Evolutionary conservation across 2,797 vertebrate genomes (phyloP), one percentile per base, ranked within the genome.

Genomic region (Gymnodraco acuticeps): DNA sequence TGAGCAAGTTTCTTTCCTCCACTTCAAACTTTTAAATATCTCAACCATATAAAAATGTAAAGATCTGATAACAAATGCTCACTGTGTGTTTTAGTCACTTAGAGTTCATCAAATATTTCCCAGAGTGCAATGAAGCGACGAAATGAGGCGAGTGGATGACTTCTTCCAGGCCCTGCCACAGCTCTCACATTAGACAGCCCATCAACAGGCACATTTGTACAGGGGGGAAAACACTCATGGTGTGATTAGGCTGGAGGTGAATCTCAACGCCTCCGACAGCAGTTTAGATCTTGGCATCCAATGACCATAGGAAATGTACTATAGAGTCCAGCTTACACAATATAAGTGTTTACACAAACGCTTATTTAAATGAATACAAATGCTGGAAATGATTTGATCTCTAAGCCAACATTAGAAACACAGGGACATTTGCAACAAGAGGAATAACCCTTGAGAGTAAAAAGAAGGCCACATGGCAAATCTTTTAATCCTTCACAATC

Each of bases 61-160:
- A 91, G 90, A 88, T 92, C 88, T 89, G 85, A 88, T 92, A 75
- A 86, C 92, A 92, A 94, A 94, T 91, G 90, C 90, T 88, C 90
- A 88, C 88, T 80, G 91, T 84, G 59, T 93, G 91, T 93, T 95
- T 95, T 92, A 95, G 94, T 92, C 94, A 95, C 94, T 95, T 95
- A 95, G 90, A 87, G 84, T 90, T 94, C 93, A 94, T 95, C 90
- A 95, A 94, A 94, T 92, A 95, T 95, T 95, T 94, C 93, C 92
- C 69, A 81, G 91, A 76, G 92, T 92, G 92, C 93, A 92, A 91
- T 84, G 92, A 93, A 92, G 93, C 88, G 77, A 84, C 90, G 86
- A 91, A 87, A 87, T 90, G 88, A 89, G 83, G 81, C 69, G 71
- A 92, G 89, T 88, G 91, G 90, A 89, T 86, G 91, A 85, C 85